Evolutionary conservation across 2,888 invertebrate genomes (phyloP).

Genomic region (Chirona hameri): DNA sequence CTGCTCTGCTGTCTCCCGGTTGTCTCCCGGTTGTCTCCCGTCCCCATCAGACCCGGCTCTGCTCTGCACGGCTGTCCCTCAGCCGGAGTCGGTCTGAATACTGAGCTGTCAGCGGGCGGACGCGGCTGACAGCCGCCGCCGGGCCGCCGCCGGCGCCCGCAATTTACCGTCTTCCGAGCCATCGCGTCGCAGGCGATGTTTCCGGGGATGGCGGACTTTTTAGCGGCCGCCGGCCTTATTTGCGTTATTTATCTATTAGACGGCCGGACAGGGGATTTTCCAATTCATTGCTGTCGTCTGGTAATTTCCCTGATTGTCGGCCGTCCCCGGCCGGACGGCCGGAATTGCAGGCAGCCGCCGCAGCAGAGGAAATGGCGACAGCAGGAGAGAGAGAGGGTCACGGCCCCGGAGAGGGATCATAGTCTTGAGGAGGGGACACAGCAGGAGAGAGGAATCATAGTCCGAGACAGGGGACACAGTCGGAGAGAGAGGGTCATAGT

Average conservation of each 20-base stretch:
- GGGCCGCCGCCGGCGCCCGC: not conserved
- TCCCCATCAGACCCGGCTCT: not conserved
- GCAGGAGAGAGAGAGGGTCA: too few relatives aligned
- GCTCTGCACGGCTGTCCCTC: not conserved
- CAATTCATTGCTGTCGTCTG: not conserved
- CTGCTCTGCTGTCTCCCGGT: not conserved
- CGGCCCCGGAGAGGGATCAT: too few relatives aligned
- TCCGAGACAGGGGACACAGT: too few relatives aligned
- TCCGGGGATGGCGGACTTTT: not conserved
- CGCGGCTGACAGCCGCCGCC: not conserved
- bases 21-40: too few relatives aligned
- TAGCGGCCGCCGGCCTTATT: not conserved
- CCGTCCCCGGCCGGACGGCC: too few relatives aligned
- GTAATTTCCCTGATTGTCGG: constrained; percentile 12
- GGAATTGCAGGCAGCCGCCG: too few relatives aligned
- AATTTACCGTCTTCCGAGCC: constrained; percentile 8
- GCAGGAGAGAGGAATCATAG: too few relatives aligned
- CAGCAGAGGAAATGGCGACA: too few relatives aligned
- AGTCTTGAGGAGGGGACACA: too few relatives aligned
- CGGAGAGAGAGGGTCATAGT: too few relatives aligned
- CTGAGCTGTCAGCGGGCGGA: not conserved
- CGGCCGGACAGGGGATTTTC: constrained; percentile 7
- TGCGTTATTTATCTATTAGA: constrained; percentile 28
- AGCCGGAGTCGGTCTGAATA: not conserved
- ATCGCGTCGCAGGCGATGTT: not conserved